phyloP scores from a whole-genome alignment of 2,888 invertebrate species.

The Lacanobia wlatinum region DNA sequence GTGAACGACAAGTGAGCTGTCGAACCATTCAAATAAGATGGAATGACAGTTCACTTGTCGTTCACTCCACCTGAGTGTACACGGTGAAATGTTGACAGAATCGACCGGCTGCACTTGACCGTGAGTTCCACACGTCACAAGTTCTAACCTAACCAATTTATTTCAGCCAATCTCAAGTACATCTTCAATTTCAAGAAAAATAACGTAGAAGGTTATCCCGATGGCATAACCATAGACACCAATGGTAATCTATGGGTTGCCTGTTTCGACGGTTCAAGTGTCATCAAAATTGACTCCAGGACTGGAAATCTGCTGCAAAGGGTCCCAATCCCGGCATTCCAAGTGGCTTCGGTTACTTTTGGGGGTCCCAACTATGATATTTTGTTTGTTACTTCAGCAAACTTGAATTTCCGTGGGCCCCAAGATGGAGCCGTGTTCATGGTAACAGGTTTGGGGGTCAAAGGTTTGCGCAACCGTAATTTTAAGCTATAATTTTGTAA shows the following conservation, averaged over 20 bases:
- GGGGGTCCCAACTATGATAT: slow-evolving; percentile 93
- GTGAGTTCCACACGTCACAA: too few species aligned
- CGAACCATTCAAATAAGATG: too few species aligned
- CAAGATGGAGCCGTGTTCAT: slow-evolving; percentile 91
- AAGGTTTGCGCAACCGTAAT: slow-evolving; percentile 85
- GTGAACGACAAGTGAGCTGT: too few species aligned
- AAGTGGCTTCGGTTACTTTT: slow-evolving; percentile 93
- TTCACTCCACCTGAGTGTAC: too few species aligned
- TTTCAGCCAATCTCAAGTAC: slow-evolving; percentile 90
- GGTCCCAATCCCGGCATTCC: slow-evolving; percentile 90
- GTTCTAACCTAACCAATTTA: not conserved
- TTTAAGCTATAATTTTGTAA: slow-evolving; percentile 69
- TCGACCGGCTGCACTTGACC: too few species aligned
- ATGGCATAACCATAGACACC: slow-evolving; percentile 94
- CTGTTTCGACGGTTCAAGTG: slow-evolving; percentile 92
- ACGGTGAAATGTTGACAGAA: too few species aligned
- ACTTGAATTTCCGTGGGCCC: slow-evolving; percentile 77
- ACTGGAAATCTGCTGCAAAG: slow-evolving; percentile 90
- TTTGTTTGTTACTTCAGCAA: slow-evolving; percentile 92
- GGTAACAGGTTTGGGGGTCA: slow-evolving; percentile 91
- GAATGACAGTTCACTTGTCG: not conserved
- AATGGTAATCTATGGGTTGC: slow-evolving; percentile 95
- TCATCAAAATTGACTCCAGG: slow-evolving; percentile 89
- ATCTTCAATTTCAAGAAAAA: slow-evolving; percentile 91
- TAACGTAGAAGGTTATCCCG: slow-evolving; percentile 88